Evolutionary conservation across 2,888 invertebrate species (phyloP).

Genomic region (Prosapia bicincta): DNA sequence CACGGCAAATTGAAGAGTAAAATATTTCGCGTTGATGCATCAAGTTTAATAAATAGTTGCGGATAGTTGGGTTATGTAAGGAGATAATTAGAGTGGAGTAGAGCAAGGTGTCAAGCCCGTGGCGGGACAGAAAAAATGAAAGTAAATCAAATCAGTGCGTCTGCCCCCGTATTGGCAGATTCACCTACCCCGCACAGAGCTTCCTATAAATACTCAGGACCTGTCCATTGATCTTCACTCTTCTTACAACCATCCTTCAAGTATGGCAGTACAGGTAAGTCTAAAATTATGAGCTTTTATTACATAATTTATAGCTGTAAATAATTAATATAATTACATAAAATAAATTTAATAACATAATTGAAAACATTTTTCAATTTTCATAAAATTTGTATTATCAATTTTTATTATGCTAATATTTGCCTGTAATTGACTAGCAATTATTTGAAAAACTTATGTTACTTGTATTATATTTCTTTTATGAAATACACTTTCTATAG

Average conservation of each 20-base stretch:
- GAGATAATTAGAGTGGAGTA: not conserved
- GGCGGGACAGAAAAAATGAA: not conserved
- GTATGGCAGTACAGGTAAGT: not conserved
- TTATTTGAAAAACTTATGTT: too few species aligned
- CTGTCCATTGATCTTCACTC: not conserved
- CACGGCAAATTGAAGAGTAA: not conserved
- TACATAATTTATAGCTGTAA: too few species aligned
- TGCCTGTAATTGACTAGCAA: too few species aligned
- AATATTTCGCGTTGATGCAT: conserved; percentile 2
- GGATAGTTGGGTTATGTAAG: not conserved
- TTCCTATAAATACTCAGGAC: not conserved
- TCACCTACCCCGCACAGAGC: not conserved
- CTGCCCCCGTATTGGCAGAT: not conserved
- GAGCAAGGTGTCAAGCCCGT: not conserved
- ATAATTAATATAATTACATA: too few species aligned
- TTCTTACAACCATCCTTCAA: not conserved
- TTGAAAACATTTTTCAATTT: too few species aligned
- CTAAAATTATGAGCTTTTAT: too few species aligned
- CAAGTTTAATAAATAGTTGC: not conserved
- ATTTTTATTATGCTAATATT: too few species aligned
- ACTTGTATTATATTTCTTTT: too few species aligned
- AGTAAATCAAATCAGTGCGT: conserved; percentile 9
- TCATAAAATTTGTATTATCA: too few species aligned
- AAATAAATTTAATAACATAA: too few species aligned
- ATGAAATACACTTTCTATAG: too few species aligned